Evolutionary conservation across 2,113 vertebrate species (phyloP), one percentile per base, ranked within the genome.

Genomic region (Motacilla tschutschensis): DNA sequence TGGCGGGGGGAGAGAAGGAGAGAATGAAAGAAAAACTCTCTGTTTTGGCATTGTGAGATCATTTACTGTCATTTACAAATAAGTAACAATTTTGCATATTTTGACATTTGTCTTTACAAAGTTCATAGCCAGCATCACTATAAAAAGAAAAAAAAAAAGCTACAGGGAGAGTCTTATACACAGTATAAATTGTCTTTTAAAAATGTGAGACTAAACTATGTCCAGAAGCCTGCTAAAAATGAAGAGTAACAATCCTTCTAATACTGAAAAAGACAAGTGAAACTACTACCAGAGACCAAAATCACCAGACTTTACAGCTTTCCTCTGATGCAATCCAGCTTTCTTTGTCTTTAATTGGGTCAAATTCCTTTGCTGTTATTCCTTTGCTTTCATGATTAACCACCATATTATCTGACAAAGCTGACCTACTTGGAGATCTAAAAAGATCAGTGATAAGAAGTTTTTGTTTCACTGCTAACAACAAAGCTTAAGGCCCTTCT

Each of bases 271-370:
- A 62, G 67, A 67, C 12, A 76, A 79, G 62, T 9, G 26, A 74
- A 80, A 50, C 48, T 71, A 57, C 54, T 58, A 54, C 1, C 26
- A 58, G 26, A 85, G 29, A 73, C 28, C 3, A 66, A 88, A 90
- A 73, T 6, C 33, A 81, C 9, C 16, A 57, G 38, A 71, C 17
- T 83, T 62, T 4, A 86, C 19, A 63, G 64, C 31, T 66, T 76
- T 70, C 59, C 21, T 18, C 20, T 51, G n/a, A 87, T 29, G n/a
- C 31, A 54, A 54, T 20, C 21, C 58, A 82, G 64, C 8, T 65
- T 63, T 88, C 21, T 47, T 72, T 79, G 63, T 54, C n/a, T 81
- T 79, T 81, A 89, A 83, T 19, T 81, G 44, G 78, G 78, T 88
- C 79, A 79, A 40, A 82, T 43, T 92, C 55, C 25, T 86, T 76